A percentile compares a stretch with the other conserved stretches of the same genome.
Conservation (phyloP, 2,113 vertebrate species). For the Fulica atra region DNA sequence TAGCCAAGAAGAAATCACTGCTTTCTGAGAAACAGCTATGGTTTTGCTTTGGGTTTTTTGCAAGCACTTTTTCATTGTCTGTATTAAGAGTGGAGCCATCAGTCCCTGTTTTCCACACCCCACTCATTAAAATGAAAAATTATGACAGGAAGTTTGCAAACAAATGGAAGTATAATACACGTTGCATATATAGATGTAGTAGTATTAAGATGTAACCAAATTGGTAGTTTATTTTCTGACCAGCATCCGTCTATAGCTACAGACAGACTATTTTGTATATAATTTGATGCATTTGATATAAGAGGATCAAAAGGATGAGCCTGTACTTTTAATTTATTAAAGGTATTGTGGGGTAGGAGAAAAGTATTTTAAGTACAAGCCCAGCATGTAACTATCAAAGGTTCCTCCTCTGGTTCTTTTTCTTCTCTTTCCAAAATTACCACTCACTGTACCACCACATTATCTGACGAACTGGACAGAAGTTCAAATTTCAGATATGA, state of each 20-base stretch:
- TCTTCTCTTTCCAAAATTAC: neutral
- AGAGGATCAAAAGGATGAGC: neutral
- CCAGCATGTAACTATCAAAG: neutral
- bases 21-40: neutral
- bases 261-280: neutral
- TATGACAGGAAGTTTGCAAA: neutral
- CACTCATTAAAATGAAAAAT: neutral
- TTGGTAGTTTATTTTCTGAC: neutral
- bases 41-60: neutral
- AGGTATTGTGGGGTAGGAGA: neutral
- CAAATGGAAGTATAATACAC: neutral
- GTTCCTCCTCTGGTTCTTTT: neutral
- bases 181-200: neutral
- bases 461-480: neutral
- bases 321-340: neutral
- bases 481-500: neutral
- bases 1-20: neutral
- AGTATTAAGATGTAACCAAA: neutral
- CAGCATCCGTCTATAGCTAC: neutral
- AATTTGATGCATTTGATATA: neutral
- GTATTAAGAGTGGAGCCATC: neutral
- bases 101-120: neutral
- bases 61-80: neutral
- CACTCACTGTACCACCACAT: neutral
- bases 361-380: neutral